These are phyloP conservation scores for Nasua narica DNA, from an alignment of 2,797 vertebrate species.

Conservation along the genomic window DNA sequence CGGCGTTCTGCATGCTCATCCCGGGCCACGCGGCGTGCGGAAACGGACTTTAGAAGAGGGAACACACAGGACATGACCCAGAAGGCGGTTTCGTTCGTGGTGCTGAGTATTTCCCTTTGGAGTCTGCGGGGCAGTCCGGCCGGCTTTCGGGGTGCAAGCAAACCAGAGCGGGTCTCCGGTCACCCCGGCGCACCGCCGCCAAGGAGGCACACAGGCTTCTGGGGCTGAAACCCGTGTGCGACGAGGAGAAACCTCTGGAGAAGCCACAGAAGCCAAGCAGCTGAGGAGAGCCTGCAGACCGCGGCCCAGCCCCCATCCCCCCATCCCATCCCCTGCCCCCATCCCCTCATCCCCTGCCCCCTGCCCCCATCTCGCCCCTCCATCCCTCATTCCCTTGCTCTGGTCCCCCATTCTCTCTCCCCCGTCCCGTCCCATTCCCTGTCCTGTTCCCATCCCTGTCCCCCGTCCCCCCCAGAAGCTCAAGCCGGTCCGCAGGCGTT, in stretches of 20 bases:
- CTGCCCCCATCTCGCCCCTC: not conserved
- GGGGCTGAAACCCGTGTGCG: not conserved
- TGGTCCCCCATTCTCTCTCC: too few relatives aligned
- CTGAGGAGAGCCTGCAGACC: not conserved
- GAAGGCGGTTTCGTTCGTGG: not conserved
- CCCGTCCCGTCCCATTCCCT: too few relatives aligned
- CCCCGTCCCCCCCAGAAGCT: not conserved
- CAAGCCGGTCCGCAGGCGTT: not conserved
- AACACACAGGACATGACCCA: accelerated
- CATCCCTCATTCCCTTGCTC: too few relatives aligned
- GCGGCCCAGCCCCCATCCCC: not conserved
- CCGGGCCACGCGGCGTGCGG: accelerated
- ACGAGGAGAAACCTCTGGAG: not conserved
- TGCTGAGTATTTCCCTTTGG: not conserved
- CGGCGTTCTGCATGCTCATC: accelerated
- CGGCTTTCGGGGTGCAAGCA: not conserved
- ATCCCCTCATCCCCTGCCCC: not conserved
- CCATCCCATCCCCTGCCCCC: not conserved
- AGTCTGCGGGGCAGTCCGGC: not conserved
- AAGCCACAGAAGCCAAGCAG: not conserved
- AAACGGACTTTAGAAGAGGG: not conserved
- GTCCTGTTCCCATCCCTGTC: not conserved
- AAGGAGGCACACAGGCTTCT: not conserved
- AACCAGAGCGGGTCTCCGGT: accelerated
- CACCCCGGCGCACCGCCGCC: not conserved